phyloP scores from a whole-genome alignment of 37 sponge, comb jelly and placozoan genomes.

The Hexactinellida sp. region DNA sequence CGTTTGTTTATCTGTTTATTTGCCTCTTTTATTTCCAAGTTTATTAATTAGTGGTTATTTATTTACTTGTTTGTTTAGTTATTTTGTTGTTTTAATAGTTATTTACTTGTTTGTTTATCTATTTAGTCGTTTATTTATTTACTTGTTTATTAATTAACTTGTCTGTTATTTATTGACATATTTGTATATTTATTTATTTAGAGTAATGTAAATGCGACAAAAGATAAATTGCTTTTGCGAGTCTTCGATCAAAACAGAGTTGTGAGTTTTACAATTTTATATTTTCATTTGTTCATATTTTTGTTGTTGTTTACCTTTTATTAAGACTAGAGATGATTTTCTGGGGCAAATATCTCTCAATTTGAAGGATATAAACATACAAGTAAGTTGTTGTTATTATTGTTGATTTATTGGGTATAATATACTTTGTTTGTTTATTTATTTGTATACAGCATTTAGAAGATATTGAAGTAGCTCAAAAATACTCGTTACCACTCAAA shows the following conservation, averaged over 20 bases:
- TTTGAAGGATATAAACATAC: conserved; percentile 18
- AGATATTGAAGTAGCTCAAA: neutral
- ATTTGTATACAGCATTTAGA: neutral
- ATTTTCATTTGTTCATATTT: neutral
- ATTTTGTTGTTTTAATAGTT: neutral
- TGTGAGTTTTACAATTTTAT: neutral
- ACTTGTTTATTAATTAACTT: too few species aligned
- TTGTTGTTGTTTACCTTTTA: neutral
- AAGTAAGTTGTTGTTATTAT: neutral
- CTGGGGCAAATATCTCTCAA: conserved; percentile 45
- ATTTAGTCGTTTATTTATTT: too few species aligned
- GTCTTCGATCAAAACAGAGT: conserved; percentile 14
- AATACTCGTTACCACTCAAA: conserved; percentile 3
- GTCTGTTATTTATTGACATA: too few species aligned
- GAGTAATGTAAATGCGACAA: neutral
- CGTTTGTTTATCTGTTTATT: too few species aligned
- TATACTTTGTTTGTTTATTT: neutral
- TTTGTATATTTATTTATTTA: neutral
- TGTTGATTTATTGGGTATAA: neutral
- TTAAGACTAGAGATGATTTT: conserved; percentile 58
- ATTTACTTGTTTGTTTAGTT: neutral
- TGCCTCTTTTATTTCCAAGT: too few species aligned
- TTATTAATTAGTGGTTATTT: too few species aligned
- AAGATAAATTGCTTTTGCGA: neutral
- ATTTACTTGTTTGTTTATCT: too few species aligned